Conservation (phyloP, 2,113 vertebrate genomes). For the Dendrocopos noguchii region DNA sequence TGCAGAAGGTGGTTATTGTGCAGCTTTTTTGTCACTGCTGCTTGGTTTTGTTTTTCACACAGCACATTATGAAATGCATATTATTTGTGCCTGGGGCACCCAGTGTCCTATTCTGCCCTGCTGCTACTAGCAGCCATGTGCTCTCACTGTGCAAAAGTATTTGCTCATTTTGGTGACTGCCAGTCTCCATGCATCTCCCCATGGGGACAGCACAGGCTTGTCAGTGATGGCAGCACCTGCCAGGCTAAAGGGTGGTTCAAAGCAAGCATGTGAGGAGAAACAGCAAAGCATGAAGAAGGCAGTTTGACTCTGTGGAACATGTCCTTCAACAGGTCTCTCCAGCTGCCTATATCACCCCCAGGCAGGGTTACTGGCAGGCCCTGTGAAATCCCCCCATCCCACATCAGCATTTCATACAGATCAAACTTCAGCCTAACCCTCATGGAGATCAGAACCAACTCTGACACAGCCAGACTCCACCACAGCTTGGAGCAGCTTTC, state of each 20-base stretch:
- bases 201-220: accelerated
- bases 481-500: background rate
- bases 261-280: background rate
- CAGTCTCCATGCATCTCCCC: background rate
- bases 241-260: background rate
- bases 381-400: background rate
- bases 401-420: background rate
- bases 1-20: background rate
- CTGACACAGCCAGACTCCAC: background rate
- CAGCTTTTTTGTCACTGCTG: background rate
- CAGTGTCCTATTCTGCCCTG: background rate
- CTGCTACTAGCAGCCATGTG: background rate
- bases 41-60: background rate
- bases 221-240: background rate
- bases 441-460: background rate
- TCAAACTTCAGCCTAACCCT: background rate
- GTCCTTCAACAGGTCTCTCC: background rate
- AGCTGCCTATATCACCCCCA: background rate
- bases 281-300: background rate
- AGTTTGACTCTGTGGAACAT: background rate
- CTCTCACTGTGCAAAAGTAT: background rate
- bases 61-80: background rate
- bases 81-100: background rate
- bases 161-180: background rate
- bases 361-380: background rate